phyloP scores from a whole-genome alignment of 2,888 invertebrate genomes.

The Athripsodes cinereus region DNA sequence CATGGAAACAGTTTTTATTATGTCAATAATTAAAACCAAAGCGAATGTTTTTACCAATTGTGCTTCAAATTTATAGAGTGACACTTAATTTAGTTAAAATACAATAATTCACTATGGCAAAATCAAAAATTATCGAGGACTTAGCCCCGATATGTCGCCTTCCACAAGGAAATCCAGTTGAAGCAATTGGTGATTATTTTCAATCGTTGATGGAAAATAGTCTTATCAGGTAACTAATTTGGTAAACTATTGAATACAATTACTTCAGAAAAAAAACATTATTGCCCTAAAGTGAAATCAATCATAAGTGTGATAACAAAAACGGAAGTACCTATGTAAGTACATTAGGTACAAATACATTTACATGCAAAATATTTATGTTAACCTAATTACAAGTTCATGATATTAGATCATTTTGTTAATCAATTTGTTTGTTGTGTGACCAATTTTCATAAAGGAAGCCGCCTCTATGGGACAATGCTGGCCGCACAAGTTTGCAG shows the following conservation, averaged over 20 bases:
- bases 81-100: background rate
- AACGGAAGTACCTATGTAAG: too few relatives aligned
- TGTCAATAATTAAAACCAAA: background rate
- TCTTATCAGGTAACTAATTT: constrained; percentile 49
- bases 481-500: constrained; percentile 50
- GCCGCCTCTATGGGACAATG: constrained; percentile 57
- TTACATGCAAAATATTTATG: too few relatives aligned
- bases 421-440: too few relatives aligned
- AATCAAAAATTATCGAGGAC: constrained; percentile 33
- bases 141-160: constrained; percentile 38
- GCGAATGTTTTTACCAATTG: background rate
- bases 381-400: too few relatives aligned
- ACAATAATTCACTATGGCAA: background rate
- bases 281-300: too few relatives aligned
- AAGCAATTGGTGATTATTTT: constrained; percentile 48
- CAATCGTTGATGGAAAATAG: constrained; percentile 48
- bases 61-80: background rate
- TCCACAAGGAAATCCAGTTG: constrained; percentile 34
- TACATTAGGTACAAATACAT: too few relatives aligned
- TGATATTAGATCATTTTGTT: too few relatives aligned
- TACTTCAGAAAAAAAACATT: too few relatives aligned
- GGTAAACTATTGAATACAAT: too few relatives aligned
- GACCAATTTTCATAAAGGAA: too few relatives aligned
- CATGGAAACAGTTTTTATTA: background rate
- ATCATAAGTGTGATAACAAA: too few relatives aligned